Base-by-base conservation (phyloP, 2,113 vertebrate genomes). In the Brachyhypopomus occidentalis region DNA sequence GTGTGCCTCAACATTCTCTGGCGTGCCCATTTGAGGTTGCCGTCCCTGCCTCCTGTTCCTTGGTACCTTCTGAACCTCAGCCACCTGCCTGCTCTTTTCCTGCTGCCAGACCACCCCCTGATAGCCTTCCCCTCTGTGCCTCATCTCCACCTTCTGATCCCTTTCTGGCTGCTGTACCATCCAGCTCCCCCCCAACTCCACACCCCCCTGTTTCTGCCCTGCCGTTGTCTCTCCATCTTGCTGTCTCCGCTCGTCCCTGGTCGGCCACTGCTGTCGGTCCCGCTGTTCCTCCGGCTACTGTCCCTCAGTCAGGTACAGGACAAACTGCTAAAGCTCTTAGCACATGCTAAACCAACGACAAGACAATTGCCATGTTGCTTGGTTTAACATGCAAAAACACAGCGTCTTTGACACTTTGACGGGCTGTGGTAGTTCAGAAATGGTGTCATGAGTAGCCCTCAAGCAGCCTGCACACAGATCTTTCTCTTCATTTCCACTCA, bases 291-390 rank as follows among this genome's bases (percentile, higher is more conserved):
- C 27, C 75, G 3, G 22, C 81, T 73, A 66, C 56, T 66, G 81
- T 72, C 74, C 16, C 77, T n/a, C 75, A 83, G 66, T 52, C 86
- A 89, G 88, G 88, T 89, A 88, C 64, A 72, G 69, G 79, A 41
- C 64, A 78, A 56, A 52, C 30, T 34, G 16, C 0, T 55, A 41
- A 77, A 56, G 20, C 9, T 36, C 22, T 80, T 72, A 19, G 67
- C n/a, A 77, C 27, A 27, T 72, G 52, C 60, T 64, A 76, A 84
- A 74, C 14, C 20, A 74, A 69, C 71, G 8, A 25, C 48, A 20
- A 6, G 5, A 9, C 2, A 12, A 12, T 74, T 52, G 27, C 55
- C 72, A 81, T 62, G n/a, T 59, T 73, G 3, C 30, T 74, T 22
- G 72, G 62, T 75, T 83, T 67, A 60, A 74, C 34, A 69, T 69